Percentiles rank a stretch among this genome's conserved stretches.
Evolutionary conservation across 2,888 invertebrate species (phyloP).

Genomic region (Halocaridina rubra): DNA sequence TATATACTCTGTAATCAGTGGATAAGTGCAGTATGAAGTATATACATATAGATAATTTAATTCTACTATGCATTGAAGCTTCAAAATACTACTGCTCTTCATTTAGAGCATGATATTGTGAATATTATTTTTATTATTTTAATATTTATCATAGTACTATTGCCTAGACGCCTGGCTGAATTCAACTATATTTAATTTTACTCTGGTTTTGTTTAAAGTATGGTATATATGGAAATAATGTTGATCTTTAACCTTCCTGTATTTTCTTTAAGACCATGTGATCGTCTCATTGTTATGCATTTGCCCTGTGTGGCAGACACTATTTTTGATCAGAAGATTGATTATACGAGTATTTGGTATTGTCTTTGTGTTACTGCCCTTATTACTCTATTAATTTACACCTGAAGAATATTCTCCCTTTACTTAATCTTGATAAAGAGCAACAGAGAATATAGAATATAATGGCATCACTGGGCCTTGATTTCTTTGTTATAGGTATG

Average conservation of each 20-base stretch:
- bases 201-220: constrained; percentile 52
- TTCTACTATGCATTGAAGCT: too few species aligned
- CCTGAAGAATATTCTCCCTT: not conserved
- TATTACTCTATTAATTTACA: not conserved
- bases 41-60: too few species aligned
- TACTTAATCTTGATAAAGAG: not conserved
- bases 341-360: constrained; percentile 57
- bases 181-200: constrained; percentile 53
- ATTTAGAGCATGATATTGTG: too few species aligned
- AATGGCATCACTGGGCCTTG: not conserved
- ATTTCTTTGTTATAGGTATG: not conserved
- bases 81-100: too few species aligned
- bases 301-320: constrained; percentile 59
- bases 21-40: too few species aligned
- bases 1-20: too few species aligned
- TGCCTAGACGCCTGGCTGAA: constrained; percentile 55
- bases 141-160: constrained; percentile 46
- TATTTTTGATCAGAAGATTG: constrained; percentile 60
- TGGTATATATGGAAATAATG: constrained; percentile 53
- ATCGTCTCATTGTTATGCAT: constrained; percentile 60
- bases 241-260: constrained; percentile 47
- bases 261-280: constrained; percentile 60
- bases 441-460: not conserved
- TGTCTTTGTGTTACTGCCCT: not conserved
- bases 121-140: too few species aligned